Conservation (phyloP, 2,113 vertebrate genomes). For the Candoia aspera region DNA sequence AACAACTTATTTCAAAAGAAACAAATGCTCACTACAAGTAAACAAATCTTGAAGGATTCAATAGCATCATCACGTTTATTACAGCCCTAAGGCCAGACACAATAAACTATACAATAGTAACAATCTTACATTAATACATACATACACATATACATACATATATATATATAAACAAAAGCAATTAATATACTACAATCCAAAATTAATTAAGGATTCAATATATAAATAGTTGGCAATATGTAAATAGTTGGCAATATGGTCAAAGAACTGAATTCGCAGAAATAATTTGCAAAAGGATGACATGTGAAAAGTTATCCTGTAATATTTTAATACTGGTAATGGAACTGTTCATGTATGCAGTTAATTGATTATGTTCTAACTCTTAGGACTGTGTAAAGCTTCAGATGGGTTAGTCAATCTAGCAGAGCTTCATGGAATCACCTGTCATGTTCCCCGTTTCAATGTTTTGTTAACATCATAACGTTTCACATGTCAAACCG, state of each 20-base stretch:
- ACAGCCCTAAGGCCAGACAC: no score
- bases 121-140: no score
- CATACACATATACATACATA: no score
- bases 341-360: background rate
- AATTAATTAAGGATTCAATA: no score
- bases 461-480: no score
- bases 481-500: no score
- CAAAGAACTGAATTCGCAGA: background rate
- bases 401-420: background rate
- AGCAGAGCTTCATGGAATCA: background rate
- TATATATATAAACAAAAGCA: no score
- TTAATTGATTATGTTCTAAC: background rate
- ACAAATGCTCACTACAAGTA: background rate
- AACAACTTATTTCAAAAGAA: background rate
- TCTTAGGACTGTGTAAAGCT: background rate
- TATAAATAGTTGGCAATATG: no score
- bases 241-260: background rate
- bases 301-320: background rate
- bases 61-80: no score
- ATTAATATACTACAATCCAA: no score
- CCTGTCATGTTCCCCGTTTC: no score
- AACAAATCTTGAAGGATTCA: background rate
- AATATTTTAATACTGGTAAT: background rate
- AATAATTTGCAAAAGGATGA: background rate
- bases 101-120: no score